Evolutionary conservation across 1,140 invertebrate genomes (phyloP), one percentile per base, ranked within the genome.

Genomic region (Mactra quadrangularis): DNA sequence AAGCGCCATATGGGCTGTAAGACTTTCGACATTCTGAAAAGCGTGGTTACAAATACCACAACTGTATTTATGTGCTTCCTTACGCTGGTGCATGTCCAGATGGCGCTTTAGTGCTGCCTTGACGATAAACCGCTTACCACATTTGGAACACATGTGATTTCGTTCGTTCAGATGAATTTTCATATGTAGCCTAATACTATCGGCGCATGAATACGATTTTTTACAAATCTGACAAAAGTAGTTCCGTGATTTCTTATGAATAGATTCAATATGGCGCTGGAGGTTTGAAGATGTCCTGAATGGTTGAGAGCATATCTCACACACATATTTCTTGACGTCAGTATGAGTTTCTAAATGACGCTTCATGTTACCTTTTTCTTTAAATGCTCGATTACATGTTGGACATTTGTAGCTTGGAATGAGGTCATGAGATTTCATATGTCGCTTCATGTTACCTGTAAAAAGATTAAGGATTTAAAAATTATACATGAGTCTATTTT

Each of bases 1-100:
- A n/a, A 52, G 45, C 45, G 19, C 60, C 25, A 96, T 92, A n/a
- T 94, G 93, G 78, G 95, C 94, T 13, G 94, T 92, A 25, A 95
- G 89, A 81, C 94, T 94, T 9, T 93, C 90, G 45, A 94, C 93
- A 1, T 94, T 94, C 1, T 93, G 94, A 82, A 95, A 95, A 84
- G 90, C 92, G 29, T 94, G 89, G 0, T 92, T 93, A 85, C 95
- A 95, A 38, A 95, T 87, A 17, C 87, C 78, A 59, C 90, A 90
- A 25, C 68, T 75, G 71, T 84, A 91, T 33, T 87, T 86, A 31
- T 29, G 31, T 31, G 27, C 64, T 52, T 88, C 88, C 22, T 89
- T 83, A 27, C 76, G 76, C 11, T 59, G 84, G 55, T 88, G 89
- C 38, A 82, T 83, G 13, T 55, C 68, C 50, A 84, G 84, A 68